Percentiles rank a stretch among this genome's conserved stretches.
Evolutionary conservation across 2,797 vertebrate species (phyloP).

Genomic region (Perodicticus potto): DNA sequence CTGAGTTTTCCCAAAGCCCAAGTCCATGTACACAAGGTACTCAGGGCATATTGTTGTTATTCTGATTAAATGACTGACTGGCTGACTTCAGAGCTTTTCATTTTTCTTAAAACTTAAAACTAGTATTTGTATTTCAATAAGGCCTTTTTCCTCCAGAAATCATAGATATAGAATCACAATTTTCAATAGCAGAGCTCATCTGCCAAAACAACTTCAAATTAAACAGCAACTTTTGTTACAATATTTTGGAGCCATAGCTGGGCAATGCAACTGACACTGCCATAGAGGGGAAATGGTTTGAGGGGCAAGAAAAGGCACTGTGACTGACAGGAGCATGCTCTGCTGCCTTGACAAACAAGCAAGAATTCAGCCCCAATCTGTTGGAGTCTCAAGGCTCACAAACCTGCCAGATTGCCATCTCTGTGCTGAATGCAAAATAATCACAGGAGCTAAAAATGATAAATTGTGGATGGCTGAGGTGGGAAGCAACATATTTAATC

Average conservation of each 20-base stretch:
- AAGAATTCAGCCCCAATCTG: constrained; percentile 79
- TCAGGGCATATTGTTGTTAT: constrained; percentile 38
- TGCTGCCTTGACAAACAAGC: constrained; percentile 80
- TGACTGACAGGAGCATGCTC: constrained; percentile 77
- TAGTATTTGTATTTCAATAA: constrained; percentile 68
- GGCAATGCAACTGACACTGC: constrained; percentile 65
- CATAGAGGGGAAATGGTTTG: constrained; percentile 62
- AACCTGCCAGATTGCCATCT: constrained; percentile 80
- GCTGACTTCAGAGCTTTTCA: background rate
- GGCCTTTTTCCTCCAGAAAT: constrained; percentile 64
- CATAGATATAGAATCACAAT: constrained; percentile 69
- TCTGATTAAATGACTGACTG: constrained; percentile 62
- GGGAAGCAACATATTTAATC: constrained; percentile 70
- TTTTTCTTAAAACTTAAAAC: constrained; percentile 49
- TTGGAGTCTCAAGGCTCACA: constrained; percentile 78
- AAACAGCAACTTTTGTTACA: constrained; percentile 78
- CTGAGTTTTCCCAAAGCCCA: constrained; percentile 1
- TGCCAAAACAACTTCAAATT: constrained; percentile 79
- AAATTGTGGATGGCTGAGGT: constrained; percentile 64
- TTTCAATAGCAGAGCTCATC: constrained; percentile 70
- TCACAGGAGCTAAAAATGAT: constrained; percentile 76
- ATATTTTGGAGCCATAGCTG: constrained; percentile 70
- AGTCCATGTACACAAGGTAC: background rate
- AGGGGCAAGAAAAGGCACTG: constrained; percentile 69
- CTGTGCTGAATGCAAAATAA: constrained; percentile 80